Evolutionary conservation across 2,888 invertebrate genomes (phyloP).

Genomic region (Magallana nippona): DNA sequence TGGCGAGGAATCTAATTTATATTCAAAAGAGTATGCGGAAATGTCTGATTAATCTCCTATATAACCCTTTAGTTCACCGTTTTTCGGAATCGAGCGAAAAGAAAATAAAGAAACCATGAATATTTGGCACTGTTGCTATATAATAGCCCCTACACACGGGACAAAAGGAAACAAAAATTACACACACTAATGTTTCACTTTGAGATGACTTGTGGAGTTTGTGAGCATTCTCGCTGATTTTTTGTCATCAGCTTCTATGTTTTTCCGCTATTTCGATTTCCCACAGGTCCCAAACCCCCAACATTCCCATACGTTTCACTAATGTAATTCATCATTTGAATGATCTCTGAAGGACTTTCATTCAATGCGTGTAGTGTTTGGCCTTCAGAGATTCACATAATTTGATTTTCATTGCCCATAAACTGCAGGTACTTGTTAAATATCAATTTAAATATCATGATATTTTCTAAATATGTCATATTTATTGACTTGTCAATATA

Average conservation of each 20-base stretch:
- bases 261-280: constrained; percentile 30
- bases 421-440: neutral
- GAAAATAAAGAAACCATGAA: constrained; percentile 7
- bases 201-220: constrained; percentile 11
- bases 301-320: constrained; percentile 14
- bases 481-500: neutral
- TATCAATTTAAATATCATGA: constrained; percentile 22
- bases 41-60: constrained; percentile 28
- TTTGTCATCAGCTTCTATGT: constrained; percentile 19
- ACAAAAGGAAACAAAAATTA: neutral
- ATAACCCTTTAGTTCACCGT: constrained; percentile 15
- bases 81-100: constrained; percentile 11
- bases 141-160: neutral
- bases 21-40: constrained; percentile 32
- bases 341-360: neutral
- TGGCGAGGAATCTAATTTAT: constrained; percentile 17
- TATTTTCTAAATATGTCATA: neutral
- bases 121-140: neutral
- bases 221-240: constrained; percentile 1
- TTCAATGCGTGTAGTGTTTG: constrained; percentile 8
- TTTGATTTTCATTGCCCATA: constrained; percentile 16
- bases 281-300: neutral
- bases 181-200: constrained; percentile 12
- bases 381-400: neutral
- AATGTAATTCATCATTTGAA: constrained; percentile 18